Evolutionary conservation across 2,113 vertebrate genomes (phyloP).

Genomic region (Podiceps cristatus): DNA sequence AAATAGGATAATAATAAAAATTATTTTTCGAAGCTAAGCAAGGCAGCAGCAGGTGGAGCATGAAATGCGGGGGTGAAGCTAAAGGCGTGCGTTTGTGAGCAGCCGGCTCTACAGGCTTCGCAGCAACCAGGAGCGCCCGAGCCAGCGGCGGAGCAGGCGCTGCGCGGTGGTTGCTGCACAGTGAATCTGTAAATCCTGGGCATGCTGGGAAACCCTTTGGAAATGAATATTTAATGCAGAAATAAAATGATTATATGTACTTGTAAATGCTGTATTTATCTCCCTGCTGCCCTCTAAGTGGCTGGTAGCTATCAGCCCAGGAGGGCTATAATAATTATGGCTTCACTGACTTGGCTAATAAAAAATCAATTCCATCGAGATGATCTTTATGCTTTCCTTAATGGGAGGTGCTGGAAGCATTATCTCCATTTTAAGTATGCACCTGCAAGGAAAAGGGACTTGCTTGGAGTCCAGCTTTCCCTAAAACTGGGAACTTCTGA

Average conservation of each 20-base stretch:
- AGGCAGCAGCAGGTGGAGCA: neutral
- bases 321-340: neutral
- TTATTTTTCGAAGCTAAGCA: neutral
- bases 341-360: neutral
- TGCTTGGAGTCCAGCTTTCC: neutral
- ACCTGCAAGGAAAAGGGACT: neutral
- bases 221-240: slow-evolving; percentile 51
- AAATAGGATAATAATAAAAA: neutral
- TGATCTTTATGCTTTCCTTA: neutral
- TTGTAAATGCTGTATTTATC: slow-evolving; percentile 42
- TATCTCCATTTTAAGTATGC: neutral
- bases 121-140: accelerated
- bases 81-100: accelerated
- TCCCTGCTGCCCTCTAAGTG: neutral
- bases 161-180: neutral
- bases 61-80: neutral
- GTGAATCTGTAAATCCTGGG: neutral
- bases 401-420: neutral
- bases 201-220: neutral
- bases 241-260: neutral
- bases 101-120: neutral
- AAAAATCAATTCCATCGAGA: neutral
- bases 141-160: accelerated
- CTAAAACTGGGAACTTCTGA: neutral
- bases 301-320: slow-evolving; percentile 11